Conservation (phyloP, 2,888 invertebrate species). For the Rapana venosa region DNA sequence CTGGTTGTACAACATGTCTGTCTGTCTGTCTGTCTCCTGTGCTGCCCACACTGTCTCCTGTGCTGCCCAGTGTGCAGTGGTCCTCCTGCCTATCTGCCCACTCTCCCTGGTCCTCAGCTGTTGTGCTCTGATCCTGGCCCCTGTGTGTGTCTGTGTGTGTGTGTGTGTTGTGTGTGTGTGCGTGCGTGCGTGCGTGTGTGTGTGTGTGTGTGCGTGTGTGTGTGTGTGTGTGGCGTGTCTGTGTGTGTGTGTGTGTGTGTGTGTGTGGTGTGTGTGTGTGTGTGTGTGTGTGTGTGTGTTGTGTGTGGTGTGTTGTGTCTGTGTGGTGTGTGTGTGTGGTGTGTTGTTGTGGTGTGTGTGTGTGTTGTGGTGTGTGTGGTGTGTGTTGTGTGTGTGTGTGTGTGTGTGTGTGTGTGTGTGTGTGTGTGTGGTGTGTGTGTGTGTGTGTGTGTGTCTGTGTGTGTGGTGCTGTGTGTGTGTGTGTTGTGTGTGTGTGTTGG, state of each 20-base stretch:
- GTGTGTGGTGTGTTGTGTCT: too few relatives aligned
- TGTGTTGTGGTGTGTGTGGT: too few relatives aligned
- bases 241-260: background rate
- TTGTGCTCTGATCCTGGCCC: background rate
- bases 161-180: background rate
- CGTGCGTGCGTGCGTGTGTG: background rate
- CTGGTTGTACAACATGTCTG: background rate
- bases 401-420: too few relatives aligned
- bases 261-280: background rate
- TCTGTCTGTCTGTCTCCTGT: background rate
- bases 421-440: too few relatives aligned
- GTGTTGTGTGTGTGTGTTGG: too few relatives aligned
- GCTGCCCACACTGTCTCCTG: background rate
- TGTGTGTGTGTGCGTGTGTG: background rate
- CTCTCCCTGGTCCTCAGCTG: background rate
- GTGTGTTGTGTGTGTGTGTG: too few relatives aligned
- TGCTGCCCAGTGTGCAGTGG: background rate
- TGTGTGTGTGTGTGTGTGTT: background rate
- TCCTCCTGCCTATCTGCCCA: background rate
- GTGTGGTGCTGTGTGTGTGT: too few relatives aligned
- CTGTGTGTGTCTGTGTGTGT: background rate
- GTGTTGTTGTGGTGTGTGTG: too few relatives aligned
- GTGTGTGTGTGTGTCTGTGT: too few relatives aligned
- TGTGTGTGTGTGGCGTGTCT: background rate
- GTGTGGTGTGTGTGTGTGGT: too few relatives aligned